Evolutionary conservation across 2,113 vertebrate species (phyloP), one percentile per base, ranked within the genome.

Genomic region (Scophthalmus maximus): DNA sequence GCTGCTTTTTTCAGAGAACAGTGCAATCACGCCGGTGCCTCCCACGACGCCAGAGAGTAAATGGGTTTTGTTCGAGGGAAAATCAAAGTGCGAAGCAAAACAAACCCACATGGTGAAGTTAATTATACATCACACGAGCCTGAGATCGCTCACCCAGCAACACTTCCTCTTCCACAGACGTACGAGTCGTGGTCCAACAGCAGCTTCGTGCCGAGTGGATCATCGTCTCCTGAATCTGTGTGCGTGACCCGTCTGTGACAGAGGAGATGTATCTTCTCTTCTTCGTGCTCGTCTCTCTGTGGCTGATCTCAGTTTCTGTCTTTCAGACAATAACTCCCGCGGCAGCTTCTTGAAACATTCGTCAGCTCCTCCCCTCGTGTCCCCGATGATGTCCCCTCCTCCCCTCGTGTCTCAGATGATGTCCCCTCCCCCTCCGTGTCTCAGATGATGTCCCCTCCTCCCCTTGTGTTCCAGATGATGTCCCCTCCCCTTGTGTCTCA

Each of bases 61-160:
- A 42, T 50, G 59, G 32, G 1, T 23, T 73, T 79, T 83, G 74
- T 73, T 65, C 51, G 56, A 51, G 50, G 64, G n/a, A n/a, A 30
- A 36, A 15, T 44, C 20, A 4, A 27, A 75, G 68, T 49, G 59
- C 12, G n/a, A n/a, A 12, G 62, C 59, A 5, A 71, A 80, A 81
- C 71, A 65, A 74, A 52, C 46, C 46, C 64, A 46, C 64, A 63
- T 68, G 52, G 76, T 60, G 59, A 50, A 58, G 58, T 84, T 75
- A 84, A 86, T 84, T 88, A 84, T 69, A 75, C 69, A 88, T 84
- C 69, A 36, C 53, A 58, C 12, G 14, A 65, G 71, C 58, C 52
- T 70, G 53, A 58, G 66, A 73, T 67, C 68, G 70, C 55, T 56
- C 68, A 49, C 1, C 68, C 53, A 56, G 59, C 67, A 18, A n/a